These are phyloP conservation scores for Scaptodrosophila latifasciaeformis DNA, from an alignment of 2,888 invertebrate genomes.

Conservation along the genomic window DNA sequence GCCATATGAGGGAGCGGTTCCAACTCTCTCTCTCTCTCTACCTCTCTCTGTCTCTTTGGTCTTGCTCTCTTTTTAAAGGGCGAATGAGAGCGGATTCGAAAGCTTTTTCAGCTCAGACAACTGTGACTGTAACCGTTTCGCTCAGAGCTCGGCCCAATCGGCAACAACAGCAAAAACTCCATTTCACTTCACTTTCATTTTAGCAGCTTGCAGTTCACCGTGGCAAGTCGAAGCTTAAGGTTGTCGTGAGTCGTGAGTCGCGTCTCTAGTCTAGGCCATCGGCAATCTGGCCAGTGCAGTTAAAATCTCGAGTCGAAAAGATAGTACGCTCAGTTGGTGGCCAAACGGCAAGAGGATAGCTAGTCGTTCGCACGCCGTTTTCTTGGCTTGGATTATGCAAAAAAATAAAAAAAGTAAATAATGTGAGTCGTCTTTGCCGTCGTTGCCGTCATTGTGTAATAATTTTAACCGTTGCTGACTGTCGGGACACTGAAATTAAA, in stretches of 20 bases:
- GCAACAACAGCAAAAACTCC: background rate
- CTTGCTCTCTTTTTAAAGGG: too few species aligned
- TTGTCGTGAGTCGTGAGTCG: conserved; percentile 13
- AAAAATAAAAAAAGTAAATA: background rate
- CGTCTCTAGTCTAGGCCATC: background rate
- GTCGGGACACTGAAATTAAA: conserved; percentile 33
- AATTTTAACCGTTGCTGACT: conserved; percentile 11
- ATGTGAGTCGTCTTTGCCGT: conserved; percentile 22
- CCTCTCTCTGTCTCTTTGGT: conserved; percentile 41
- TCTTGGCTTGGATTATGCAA: background rate
- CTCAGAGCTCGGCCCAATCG: conserved; percentile 31
- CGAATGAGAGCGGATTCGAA: background rate
- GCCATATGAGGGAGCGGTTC: conserved; percentile 39
- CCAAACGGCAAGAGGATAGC: conserved; percentile 40
- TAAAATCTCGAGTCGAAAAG: conserved; percentile 29
- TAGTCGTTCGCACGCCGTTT: background rate
- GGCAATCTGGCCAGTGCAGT: background rate
- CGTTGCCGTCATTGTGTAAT: conserved; percentile 41
- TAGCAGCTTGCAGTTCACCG: conserved; percentile 46
- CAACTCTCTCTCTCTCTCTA: conserved; percentile 1
- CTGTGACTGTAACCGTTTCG: conserved; percentile 48
- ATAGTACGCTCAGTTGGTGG: conserved; percentile 43
- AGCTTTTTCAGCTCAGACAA: conserved; percentile 20
- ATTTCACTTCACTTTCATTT: conserved; percentile 54
- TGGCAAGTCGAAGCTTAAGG: conserved; percentile 52